phyloP scores from a whole-genome alignment of 2,113 vertebrate species.

The Pyrgilauda ruficollis region DNA sequence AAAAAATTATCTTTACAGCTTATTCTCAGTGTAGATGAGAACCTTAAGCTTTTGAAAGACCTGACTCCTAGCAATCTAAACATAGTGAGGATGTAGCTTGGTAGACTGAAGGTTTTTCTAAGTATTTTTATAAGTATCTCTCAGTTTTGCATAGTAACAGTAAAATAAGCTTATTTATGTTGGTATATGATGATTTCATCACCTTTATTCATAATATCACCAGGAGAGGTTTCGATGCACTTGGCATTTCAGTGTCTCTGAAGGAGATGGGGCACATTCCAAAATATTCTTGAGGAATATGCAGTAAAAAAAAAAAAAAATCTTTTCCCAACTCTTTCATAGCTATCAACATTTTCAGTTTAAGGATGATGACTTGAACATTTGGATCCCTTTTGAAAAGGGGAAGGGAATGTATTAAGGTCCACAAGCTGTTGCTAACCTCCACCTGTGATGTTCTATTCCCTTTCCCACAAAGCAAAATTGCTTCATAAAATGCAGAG shows the following conservation, averaged over 20 bases:
- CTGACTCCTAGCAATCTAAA: neutral
- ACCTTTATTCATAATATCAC: neutral
- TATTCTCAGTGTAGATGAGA: neutral
- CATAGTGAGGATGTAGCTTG: neutral
- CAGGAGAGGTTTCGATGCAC: neutral
- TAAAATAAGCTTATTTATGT: neutral
- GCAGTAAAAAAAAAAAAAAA: neutral
- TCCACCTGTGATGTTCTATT: neutral
- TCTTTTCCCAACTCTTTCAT: neutral
- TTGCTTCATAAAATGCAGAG: neutral
- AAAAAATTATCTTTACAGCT: neutral
- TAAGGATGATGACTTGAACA: neutral
- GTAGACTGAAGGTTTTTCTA: neutral
- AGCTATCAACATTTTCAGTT: neutral
- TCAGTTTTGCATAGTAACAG: neutral
- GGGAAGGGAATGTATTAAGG: neutral
- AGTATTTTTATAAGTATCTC: neutral
- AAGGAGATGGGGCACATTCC: neutral
- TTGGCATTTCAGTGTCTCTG: neutral
- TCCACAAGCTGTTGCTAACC: neutral
- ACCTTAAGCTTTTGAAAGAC: neutral
- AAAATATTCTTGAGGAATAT: neutral
- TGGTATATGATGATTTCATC: neutral
- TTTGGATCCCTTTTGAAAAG: neutral
- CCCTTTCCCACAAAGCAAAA: neutral